Percentiles rank a stretch among this genome's conserved stretches.
These are phyloP conservation scores for Notoglanidium macrostoma DNA, from an alignment of 2,797 vertebrate species.

Conservation along the genomic window DNA sequence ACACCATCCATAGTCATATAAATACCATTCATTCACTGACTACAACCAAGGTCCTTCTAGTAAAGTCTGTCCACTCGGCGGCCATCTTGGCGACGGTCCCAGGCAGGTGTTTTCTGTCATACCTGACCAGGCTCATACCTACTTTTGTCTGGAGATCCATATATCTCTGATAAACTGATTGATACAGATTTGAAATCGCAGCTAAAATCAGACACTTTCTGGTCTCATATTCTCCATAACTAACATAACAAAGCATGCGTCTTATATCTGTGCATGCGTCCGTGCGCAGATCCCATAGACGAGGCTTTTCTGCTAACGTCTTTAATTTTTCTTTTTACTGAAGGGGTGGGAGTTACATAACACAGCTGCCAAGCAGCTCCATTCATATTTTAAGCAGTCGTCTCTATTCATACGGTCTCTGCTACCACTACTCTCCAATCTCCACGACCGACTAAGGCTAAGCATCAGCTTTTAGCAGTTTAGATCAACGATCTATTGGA, in stretches of 20 bases:
- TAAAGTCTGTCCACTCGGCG: neutral
- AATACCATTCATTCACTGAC: neutral
- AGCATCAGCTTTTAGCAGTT: neutral
- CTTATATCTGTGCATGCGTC: neutral
- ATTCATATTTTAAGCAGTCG: neutral
- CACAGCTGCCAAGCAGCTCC: neutral
- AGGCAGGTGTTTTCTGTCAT: neutral
- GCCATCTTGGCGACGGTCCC: neutral
- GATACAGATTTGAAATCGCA: neutral
- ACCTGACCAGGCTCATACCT: neutral
- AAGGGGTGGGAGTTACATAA: neutral
- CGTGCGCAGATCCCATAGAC: neutral
- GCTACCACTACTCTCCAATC: neutral
- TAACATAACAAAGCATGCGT: neutral
- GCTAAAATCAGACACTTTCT: neutral
- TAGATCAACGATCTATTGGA: neutral
- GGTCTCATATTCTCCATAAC: neutral
- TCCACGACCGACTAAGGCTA: neutral
- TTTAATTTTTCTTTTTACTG: neutral
- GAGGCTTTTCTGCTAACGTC: neutral
- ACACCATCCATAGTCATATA: neutral
- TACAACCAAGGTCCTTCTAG: neutral
- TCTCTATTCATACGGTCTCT: neutral
- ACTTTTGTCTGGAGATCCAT: neutral
- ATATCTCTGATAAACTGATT: neutral